phyloP scores from a whole-genome alignment of 2,797 vertebrate genomes.

The Pangasius krempfi region DNA sequence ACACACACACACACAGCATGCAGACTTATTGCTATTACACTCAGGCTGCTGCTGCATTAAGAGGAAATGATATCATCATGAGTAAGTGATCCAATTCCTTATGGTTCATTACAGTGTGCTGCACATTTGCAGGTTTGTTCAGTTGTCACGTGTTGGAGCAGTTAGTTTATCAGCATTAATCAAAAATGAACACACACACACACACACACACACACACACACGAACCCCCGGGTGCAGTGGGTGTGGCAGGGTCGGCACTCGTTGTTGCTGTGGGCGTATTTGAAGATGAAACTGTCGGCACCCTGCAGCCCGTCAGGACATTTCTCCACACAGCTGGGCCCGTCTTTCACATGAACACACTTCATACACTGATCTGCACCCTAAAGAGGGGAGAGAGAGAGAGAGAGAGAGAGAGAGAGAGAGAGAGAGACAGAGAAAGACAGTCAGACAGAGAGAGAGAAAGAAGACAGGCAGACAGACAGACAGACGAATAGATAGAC shows the following conservation, averaged over 20 bases:
- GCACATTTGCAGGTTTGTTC: not conserved
- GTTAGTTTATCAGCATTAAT: not conserved
- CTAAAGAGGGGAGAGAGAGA: not conserved
- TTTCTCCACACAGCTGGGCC: constrained; percentile 96
- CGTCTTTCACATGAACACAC: constrained; percentile 95
- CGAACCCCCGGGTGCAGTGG: not conserved
- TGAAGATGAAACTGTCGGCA: constrained; percentile 77
- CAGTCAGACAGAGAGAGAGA: not conserved
- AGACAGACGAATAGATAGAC: not conserved
- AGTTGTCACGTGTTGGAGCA: not conserved
- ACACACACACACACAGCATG: not conserved
- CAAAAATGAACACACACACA: not conserved
- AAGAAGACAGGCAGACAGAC: not conserved
- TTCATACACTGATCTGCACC: constrained; percentile 88
- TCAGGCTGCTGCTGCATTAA: not conserved
- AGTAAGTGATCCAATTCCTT: not conserved
- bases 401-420: not conserved
- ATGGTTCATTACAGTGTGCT: not conserved
- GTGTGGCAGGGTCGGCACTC: constrained; percentile 69
- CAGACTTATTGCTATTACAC: constrained; percentile 9
- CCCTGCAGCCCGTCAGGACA: constrained; percentile 95
- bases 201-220: not conserved
- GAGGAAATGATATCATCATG: constrained; percentile 1
- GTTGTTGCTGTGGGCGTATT: constrained; percentile 81
- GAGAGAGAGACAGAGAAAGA: not conserved